Percentiles rank a stretch among this genome's conserved stretches.
These are phyloP conservation scores for Electrophaes corylata DNA, from an alignment of 2,888 invertebrate genomes.

Conservation along the genomic window DNA sequence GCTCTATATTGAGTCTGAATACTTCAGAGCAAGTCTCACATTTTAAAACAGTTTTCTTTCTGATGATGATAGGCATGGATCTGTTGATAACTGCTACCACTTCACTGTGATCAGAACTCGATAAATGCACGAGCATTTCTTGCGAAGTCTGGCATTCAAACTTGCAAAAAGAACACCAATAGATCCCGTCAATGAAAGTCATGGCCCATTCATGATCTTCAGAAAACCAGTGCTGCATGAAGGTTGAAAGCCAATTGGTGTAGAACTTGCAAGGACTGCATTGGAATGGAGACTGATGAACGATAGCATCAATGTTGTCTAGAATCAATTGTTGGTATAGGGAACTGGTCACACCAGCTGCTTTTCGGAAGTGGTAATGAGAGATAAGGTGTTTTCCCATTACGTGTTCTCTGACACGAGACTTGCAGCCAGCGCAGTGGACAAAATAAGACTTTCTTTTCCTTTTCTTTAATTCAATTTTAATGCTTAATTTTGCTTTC, in stretches of 20 bases:
- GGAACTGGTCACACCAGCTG: conserved; percentile 83
- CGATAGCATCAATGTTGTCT: conserved; percentile 90
- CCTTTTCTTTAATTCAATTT: conserved; percentile 70
- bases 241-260: conserved; percentile 89
- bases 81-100: conserved; percentile 90
- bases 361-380: conserved; percentile 92
- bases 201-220: conserved; percentile 83
- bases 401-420: conserved; percentile 86
- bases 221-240: conserved; percentile 90
- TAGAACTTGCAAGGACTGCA: conserved; percentile 94
- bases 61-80: conserved; percentile 91
- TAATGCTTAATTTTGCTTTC: conserved; percentile 46
- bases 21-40: conserved; percentile 87
- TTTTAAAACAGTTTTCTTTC: conserved; percentile 85
- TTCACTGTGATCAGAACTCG: conserved; percentile 87
- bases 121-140: conserved; percentile 88
- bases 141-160: conserved; percentile 86
- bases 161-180: conserved; percentile 90
- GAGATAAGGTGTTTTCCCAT: conserved; percentile 95
- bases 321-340: conserved; percentile 87
- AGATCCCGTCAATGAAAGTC: conserved; percentile 82
- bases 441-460: conserved; percentile 85
- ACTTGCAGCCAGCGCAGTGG: conserved; percentile 89
- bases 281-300: conserved; percentile 93
- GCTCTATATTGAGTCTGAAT: conserved; percentile 90